phyloP scores from a whole-genome alignment of 2,888 invertebrate genomes.

The Parnassius smintheus region DNA sequence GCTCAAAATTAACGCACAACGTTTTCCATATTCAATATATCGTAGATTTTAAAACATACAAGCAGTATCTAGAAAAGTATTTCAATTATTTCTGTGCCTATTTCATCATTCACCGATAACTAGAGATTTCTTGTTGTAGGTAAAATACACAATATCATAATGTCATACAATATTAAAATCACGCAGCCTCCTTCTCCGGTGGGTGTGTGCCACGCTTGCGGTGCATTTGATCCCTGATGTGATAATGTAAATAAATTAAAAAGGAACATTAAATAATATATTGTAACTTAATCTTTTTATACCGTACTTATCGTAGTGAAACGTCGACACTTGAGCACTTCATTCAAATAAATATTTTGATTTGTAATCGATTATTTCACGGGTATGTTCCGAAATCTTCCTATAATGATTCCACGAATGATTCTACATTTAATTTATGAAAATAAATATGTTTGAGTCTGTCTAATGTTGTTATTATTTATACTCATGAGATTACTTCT shows the following conservation, averaged over 20 bases:
- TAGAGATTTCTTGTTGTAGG: background rate
- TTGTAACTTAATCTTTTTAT: constrained; percentile 59
- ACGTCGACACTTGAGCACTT: constrained; percentile 29
- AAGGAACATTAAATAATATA: constrained; percentile 41
- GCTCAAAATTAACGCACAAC: constrained; percentile 49
- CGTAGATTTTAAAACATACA: constrained; percentile 3
- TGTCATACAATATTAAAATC: too few relatives aligned
- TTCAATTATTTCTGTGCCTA: constrained; percentile 56
- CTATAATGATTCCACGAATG: background rate
- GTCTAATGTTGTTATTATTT: constrained; percentile 32
- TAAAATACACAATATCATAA: too few relatives aligned
- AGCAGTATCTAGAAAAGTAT: constrained; percentile 34
- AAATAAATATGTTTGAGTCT: constrained; percentile 32
- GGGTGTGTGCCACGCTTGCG: constrained; percentile 32
- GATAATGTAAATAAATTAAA: constrained; percentile 64
- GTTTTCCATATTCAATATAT: constrained; percentile 16
- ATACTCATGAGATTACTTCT: constrained; percentile 53
- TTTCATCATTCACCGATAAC: background rate
- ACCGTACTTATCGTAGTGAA: constrained; percentile 43
- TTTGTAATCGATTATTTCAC: constrained; percentile 1
- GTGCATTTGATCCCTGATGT: constrained; percentile 53
- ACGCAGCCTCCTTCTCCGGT: background rate
- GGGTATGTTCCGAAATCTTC: too few relatives aligned
- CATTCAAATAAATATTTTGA: constrained; percentile 25
- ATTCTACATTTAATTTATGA: constrained; percentile 31